Evolutionary conservation across 2,888 invertebrate species (phyloP).

Genomic region (Spodoptera littoralis): DNA sequence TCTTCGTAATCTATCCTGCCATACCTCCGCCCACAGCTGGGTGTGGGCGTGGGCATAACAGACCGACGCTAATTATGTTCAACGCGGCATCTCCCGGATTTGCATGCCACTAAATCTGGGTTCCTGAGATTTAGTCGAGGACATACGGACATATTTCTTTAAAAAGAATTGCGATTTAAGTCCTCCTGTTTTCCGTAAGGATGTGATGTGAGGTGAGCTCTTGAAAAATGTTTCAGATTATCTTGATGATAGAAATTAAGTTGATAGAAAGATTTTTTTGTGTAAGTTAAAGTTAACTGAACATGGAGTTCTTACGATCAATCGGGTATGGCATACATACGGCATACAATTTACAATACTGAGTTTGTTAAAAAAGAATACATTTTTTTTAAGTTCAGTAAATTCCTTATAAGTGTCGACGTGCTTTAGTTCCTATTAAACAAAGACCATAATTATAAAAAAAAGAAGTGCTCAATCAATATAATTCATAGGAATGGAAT

Average conservation of each 20-base stretch:
- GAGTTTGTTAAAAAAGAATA: too few relatives aligned
- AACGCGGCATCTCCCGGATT: slow-evolving; percentile 65
- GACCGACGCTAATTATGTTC: slow-evolving; percentile 70
- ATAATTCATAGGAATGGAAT: background rate
- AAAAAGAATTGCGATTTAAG: slow-evolving; percentile 67
- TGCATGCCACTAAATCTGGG: slow-evolving; percentile 72
- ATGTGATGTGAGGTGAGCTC: slow-evolving; percentile 26
- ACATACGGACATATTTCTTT: slow-evolving; percentile 70
- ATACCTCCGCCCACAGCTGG: slow-evolving; percentile 43
- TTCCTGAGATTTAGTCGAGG: slow-evolving; percentile 64
- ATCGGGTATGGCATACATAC: background rate
- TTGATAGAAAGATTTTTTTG: background rate
- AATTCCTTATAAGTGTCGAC: too few relatives aligned
- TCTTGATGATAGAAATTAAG: slow-evolving; percentile 15
- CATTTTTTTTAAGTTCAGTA: too few relatives aligned
- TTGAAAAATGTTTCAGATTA: slow-evolving; percentile 30
- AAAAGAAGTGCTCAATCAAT: too few relatives aligned
- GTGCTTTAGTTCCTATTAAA: too few relatives aligned
- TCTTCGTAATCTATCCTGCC: slow-evolving; percentile 55
- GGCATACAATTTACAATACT: too few relatives aligned
- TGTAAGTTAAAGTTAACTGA: too few relatives aligned
- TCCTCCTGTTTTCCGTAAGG: slow-evolving; percentile 27
- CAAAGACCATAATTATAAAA: too few relatives aligned
- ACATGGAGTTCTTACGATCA: background rate
- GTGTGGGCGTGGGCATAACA: slow-evolving; percentile 53